Evolutionary conservation across 2,113 vertebrate genomes (phyloP).

Genomic region (Poecile atricapillus): DNA sequence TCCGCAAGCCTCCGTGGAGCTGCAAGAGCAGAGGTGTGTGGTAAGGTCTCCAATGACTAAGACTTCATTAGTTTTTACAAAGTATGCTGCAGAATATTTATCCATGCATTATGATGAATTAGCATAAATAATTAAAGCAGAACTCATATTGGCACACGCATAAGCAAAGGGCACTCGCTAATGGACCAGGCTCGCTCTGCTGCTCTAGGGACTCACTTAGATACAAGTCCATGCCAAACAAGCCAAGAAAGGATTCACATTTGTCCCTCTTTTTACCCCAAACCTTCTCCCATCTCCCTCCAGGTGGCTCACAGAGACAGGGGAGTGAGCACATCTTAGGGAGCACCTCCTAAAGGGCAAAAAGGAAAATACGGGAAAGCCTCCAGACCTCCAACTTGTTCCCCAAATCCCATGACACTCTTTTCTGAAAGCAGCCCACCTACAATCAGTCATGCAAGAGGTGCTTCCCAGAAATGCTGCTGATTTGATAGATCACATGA

Average conservation of each 20-base stretch:
- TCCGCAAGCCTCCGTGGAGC: fast-evolving
- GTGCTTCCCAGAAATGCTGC: background rate
- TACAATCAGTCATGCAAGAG: background rate
- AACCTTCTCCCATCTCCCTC: background rate
- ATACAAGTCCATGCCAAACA: background rate
- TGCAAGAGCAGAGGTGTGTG: background rate
- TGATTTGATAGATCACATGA: background rate
- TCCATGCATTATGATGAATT: constrained; percentile 39
- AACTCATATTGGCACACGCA: background rate
- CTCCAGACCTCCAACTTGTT: background rate
- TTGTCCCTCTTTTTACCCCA: background rate
- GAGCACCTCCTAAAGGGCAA: background rate
- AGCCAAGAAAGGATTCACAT: background rate
- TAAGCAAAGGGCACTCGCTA: constrained; percentile 9
- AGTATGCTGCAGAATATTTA: constrained; percentile 49
- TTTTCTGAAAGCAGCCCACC: background rate
- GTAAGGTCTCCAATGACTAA: constrained; percentile 46
- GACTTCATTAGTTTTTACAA: constrained; percentile 69
- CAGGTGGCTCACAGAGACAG: background rate
- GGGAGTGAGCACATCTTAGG: background rate
- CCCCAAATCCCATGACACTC: background rate
- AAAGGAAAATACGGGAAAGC: background rate
- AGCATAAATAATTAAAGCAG: constrained; percentile 65
- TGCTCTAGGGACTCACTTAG: background rate
- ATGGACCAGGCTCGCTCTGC: constrained; percentile 21